Conservation (phyloP, 1,140 invertebrate genomes). For the Andricus grossulariae region DNA sequence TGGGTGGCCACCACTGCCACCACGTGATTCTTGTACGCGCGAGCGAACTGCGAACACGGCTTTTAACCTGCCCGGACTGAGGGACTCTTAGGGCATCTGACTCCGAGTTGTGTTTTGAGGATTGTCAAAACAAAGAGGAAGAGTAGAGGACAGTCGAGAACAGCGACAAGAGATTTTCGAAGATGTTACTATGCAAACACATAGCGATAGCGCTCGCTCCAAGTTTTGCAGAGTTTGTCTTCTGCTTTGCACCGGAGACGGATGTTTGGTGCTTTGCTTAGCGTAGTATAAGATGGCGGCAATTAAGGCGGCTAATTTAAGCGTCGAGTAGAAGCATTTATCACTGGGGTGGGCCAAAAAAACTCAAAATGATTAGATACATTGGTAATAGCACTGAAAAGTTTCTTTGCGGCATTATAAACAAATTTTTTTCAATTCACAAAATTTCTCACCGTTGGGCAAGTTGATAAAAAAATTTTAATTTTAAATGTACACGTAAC, state of each 20-base stretch:
- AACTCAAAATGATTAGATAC: too few species aligned
- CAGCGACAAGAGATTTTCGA: background rate
- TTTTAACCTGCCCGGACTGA: slow-evolving; percentile 2
- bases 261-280: background rate
- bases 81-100: background rate
- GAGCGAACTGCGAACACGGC: slow-evolving; percentile 21
- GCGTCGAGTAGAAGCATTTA: background rate
- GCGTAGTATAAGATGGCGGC: background rate
- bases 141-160: slow-evolving; percentile 8
- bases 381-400: too few species aligned
- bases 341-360: too few species aligned
- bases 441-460: too few species aligned
- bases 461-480: background rate
- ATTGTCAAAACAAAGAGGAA: slow-evolving; percentile 15
- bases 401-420: too few species aligned
- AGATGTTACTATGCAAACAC: slow-evolving; percentile 10
- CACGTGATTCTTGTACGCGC: slow-evolving; percentile 20
- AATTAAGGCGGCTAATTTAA: background rate
- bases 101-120: background rate
- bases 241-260: background rate
- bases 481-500: too few species aligned
- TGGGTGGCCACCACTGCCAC: slow-evolving; percentile 74
- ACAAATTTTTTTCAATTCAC: too few species aligned
- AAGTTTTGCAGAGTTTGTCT: background rate
- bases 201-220: background rate